A percentile compares a stretch with the other conserved stretches of the same genome.
phyloP scores from a whole-genome alignment of 1,140 invertebrate genomes.

The Drosophila sproati region DNA sequence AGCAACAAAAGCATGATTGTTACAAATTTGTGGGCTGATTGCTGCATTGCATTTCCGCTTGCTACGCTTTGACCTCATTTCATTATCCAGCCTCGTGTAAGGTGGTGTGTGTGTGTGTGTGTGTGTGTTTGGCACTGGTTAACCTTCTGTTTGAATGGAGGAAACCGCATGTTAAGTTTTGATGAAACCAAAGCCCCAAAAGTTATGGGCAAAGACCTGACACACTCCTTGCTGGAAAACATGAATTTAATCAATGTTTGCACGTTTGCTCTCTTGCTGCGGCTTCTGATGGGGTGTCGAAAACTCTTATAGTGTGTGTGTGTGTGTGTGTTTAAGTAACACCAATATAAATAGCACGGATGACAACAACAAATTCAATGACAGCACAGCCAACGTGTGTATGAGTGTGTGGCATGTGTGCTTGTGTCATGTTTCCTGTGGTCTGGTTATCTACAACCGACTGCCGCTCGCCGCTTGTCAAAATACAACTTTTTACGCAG shows the following conservation, averaged over 20 bases:
- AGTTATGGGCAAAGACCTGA: slow-evolving; percentile 46
- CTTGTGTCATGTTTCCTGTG: slow-evolving; percentile 32
- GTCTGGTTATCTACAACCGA: slow-evolving; percentile 29
- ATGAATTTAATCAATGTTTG: slow-evolving; percentile 68
- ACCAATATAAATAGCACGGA: slow-evolving; percentile 5
- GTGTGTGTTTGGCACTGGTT: slow-evolving; percentile 63
- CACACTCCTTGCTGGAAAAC: slow-evolving; percentile 23
- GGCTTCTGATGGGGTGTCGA: slow-evolving; percentile 22
- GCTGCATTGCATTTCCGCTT: slow-evolving; percentile 71
- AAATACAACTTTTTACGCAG: slow-evolving; percentile 42
- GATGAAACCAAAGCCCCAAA: slow-evolving; percentile 53
- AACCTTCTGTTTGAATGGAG: slow-evolving; percentile 53
- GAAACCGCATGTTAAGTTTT: slow-evolving; percentile 78
- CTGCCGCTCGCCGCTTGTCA: slow-evolving; percentile 20
- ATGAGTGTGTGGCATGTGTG: slow-evolving; percentile 13
- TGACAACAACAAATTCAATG: slow-evolving; percentile 45
- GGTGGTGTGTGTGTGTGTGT: slow-evolving; percentile 15
- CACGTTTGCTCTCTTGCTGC: slow-evolving; percentile 45
- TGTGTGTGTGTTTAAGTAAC: not conserved
- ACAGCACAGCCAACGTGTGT: slow-evolving; percentile 45
- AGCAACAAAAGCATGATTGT: slow-evolving; percentile 19
- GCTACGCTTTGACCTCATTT: slow-evolving; percentile 62
- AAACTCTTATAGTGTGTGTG: not conserved
- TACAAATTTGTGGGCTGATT: slow-evolving; percentile 71
- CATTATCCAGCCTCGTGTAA: slow-evolving; percentile 19